Conservation (phyloP, 2,113 vertebrate genomes). For the Zingel zingel region DNA sequence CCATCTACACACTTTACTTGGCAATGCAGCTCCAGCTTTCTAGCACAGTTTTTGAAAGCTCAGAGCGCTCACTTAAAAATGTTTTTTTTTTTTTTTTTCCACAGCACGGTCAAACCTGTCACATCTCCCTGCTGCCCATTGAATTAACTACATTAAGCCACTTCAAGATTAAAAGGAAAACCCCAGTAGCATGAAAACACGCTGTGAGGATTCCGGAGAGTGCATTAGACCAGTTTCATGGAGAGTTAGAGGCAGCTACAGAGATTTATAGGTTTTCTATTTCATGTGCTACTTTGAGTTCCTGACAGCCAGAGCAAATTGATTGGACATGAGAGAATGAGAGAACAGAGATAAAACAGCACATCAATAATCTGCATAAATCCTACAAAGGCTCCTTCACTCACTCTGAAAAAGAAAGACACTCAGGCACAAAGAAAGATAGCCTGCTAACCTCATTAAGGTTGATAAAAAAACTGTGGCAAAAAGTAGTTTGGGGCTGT, state of each 20-base stretch:
- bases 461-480: not conserved
- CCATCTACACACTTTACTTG: not conserved
- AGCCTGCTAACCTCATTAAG: not conserved
- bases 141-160: not conserved
- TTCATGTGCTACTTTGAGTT: not conserved
- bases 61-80: not conserved
- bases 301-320: conserved; percentile 1
- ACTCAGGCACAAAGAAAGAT: not conserved
- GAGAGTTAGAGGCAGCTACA: not conserved
- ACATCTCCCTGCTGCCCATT: not conserved
- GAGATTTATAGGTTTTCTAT: not conserved
- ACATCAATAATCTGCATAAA: conserved; percentile 2
- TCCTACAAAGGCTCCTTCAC: not conserved
- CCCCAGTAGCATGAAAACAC: not conserved
- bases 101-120: not conserved
- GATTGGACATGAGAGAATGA: conserved; percentile 10
- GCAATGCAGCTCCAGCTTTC: not conserved
- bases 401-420: not conserved
- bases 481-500: not conserved
- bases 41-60: not conserved
- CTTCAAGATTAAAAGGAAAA: conserved; percentile 5
- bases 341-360: not conserved
- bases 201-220: not conserved
- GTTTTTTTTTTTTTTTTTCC: conserved; percentile 7
- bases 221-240: conserved; percentile 2